Conservation (phyloP, 2,888 invertebrate species). For the Prenolepis imparis region DNA sequence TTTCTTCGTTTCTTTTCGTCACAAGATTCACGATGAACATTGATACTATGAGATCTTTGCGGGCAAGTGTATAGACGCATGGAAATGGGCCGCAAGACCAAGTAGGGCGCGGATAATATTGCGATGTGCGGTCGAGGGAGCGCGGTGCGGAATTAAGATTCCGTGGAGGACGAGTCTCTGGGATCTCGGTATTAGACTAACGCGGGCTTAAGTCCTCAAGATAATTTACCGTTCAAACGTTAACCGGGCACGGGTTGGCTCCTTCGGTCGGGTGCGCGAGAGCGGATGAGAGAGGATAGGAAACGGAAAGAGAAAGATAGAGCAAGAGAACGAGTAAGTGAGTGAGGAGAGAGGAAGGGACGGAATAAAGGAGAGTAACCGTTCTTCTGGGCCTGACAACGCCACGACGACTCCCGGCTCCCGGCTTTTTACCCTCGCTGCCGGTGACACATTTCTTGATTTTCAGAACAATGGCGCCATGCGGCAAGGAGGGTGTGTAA, state of each 20-base stretch:
- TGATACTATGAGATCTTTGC: neutral
- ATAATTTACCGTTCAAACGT: constrained; percentile 82
- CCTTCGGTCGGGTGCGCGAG: constrained; percentile 60
- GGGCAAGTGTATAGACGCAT: constrained; percentile 1
- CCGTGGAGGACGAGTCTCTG: constrained; percentile 62
- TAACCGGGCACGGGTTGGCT: constrained; percentile 71
- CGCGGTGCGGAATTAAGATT: constrained; percentile 78
- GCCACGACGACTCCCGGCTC: constrained; percentile 76
- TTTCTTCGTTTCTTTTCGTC: neutral
- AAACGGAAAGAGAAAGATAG: constrained; percentile 28
- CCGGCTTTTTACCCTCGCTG: constrained; percentile 84
- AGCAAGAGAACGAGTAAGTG: constrained; percentile 29
- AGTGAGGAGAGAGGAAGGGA: constrained; percentile 38
- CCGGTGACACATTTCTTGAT: constrained; percentile 86
- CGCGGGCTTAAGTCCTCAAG: constrained; percentile 71
- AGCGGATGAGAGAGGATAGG: constrained; percentile 41
- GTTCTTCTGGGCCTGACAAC: constrained; percentile 83
- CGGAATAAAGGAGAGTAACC: constrained; percentile 78
- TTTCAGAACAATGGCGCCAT: constrained; percentile 84
- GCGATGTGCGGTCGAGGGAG: constrained; percentile 59
- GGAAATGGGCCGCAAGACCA: constrained; percentile 34
- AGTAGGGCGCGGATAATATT: constrained; percentile 53
- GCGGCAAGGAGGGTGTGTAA: constrained; percentile 79
- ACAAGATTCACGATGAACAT: neutral
- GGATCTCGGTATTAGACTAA: constrained; percentile 62